Percentiles rank a stretch among this genome's conserved stretches.
These are phyloP conservation scores for Uria aalge DNA, from an alignment of 2,113 vertebrate genomes.

Conservation along the genomic window DNA sequence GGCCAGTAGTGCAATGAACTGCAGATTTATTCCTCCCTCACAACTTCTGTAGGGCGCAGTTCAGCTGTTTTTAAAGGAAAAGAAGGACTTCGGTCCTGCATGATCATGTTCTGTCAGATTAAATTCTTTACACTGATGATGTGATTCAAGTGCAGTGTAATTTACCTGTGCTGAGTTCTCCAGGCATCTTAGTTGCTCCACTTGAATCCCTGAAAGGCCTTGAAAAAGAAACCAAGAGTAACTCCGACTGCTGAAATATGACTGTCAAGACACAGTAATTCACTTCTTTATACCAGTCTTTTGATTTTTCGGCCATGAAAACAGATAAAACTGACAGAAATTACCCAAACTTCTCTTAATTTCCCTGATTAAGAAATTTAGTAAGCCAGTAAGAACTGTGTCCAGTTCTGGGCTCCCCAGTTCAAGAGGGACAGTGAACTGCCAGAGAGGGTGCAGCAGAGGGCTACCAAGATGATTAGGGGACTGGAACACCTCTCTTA, in stretches of 20 bases:
- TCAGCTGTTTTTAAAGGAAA: not conserved
- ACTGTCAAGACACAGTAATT: not conserved
- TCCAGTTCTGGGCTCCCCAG: too few relatives aligned
- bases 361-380: not conserved
- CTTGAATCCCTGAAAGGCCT: not conserved
- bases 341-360: not conserved
- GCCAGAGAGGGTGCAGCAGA: too few relatives aligned
- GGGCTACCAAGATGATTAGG: too few relatives aligned
- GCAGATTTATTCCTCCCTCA: not conserved
- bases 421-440: too few relatives aligned
- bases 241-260: not conserved
- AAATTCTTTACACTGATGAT: not conserved
- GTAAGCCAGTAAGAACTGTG: not conserved
- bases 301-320: not conserved
- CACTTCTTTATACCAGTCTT: not conserved
- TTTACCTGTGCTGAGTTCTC: not conserved
- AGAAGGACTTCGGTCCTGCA: accelerated
- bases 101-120: not conserved
- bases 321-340: not conserved
- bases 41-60: not conserved
- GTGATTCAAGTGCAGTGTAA: not conserved
- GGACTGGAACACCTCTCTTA: too few relatives aligned
- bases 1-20: accelerated
- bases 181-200: not conserved
- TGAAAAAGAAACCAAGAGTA: not conserved